Evolutionary conservation across 2,797 vertebrate genomes (phyloP), one percentile per base, ranked within the genome.

Genomic region (Protonibea diacanthus): DNA sequence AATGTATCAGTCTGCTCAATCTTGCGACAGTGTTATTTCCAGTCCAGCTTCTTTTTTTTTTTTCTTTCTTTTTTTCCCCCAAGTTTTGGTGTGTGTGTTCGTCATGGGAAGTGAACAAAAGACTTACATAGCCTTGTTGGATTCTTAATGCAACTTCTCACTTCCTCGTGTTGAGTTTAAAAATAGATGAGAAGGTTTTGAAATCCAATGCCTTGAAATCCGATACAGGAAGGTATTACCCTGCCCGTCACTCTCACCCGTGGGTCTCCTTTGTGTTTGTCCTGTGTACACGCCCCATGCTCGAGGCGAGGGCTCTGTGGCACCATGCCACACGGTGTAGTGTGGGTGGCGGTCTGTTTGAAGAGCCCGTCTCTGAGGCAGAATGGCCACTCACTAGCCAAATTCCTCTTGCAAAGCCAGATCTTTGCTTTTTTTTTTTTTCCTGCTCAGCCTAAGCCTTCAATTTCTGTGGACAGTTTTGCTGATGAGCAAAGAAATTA

Each of bases 211-310:
- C 84, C 58, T 56, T 79, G 93, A 91, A 91, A 94, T 81, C 74
- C 45, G 86, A 94, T 91, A 90, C 90, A 89, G 91, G 86, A 89
- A 92, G 92, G 89, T 91, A 92, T 91, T 93, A 91, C 89, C 91
- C 86, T 76, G 86, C 77, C 84, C 57, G 83, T 86, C 86, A 84
- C 84, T 87, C 91, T 93, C 88, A 83, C 89, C 89, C 87, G 82
- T 84, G 88, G 91, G 87, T 92, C 90, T 92, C 89, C 91, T 94
- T 94, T 95, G 93, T 95, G 89, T 90, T 90, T 76, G 88, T 79
- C 84, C 86, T 64, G 82, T 59, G 90, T 90, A 77, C 89, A 92
- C 91, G 85, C 86, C 93, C 92, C 86, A n/a, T 57, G 89, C 92
- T 91, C 27, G 78, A 90, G 89, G 91, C 91, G 15, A 92, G 80